Evolutionary conservation across 2,797 vertebrate species (phyloP), one percentile per base, ranked within the genome.

Genomic region (Heliangelus exortis): DNA sequence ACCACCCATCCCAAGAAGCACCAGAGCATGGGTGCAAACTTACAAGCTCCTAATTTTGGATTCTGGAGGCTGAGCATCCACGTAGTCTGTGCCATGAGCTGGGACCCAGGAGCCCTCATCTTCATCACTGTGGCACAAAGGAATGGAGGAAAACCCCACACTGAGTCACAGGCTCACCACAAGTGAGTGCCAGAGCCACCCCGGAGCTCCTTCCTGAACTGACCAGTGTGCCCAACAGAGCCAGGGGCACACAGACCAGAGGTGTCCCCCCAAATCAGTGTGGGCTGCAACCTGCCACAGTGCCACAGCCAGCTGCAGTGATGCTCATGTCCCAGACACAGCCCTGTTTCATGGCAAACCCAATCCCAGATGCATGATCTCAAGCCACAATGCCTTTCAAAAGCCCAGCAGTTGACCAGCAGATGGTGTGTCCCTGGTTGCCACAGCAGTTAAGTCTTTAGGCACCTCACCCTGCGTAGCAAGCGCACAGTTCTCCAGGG

Each of bases 21-120:
- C 66, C 31, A 1, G 51, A 75, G n/a, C 9, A 10, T 0, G 23
- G 58, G 25, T 50, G 8, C 4, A n/a, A 68, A 99, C 99, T 98
- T 97, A 99, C 99, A 99, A 98, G 95, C 97, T 99, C 97, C 95
- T 98, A 87, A 99, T 99, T 90, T 98, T 99, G 92, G 99, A 99
- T 50, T 98, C 98, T 1, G 98, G 84, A 29, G 98, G 97, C 89
- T 79, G 98, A 85, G 84, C 90, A 66, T 98, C 98, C 61, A 95
- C 92, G 43, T 96, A 96, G 89, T 98, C 98, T 33, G 97, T 87
- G 5, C 71, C 84, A 16, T 90, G 96, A 58, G 96, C 97, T 34
- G 98, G 96, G 58, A 98, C 97, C 86, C 98, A 98, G 6, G 97
- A 95, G 63, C 96, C 97, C 39, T 98, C 98, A 3, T 99, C 99